A percentile compares a stretch with the other conserved stretches of the same genome.
phyloP scores from a whole-genome alignment of 2,113 vertebrate species.

The Barnardius zonarius region DNA sequence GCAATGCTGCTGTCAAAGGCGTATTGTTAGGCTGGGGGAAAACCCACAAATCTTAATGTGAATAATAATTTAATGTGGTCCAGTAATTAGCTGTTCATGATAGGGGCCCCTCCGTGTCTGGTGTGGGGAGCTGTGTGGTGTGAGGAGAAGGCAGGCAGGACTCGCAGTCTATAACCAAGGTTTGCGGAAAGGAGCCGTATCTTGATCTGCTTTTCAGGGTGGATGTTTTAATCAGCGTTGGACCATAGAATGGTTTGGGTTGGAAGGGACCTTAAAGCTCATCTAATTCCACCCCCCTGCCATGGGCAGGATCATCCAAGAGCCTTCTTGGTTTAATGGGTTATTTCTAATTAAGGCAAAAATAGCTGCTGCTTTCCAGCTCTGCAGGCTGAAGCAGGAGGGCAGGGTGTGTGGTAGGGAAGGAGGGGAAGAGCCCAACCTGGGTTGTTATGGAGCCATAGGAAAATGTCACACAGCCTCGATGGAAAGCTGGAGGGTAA shows the following conservation, averaged over 20 bases:
- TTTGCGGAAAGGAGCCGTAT: neutral
- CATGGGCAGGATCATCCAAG: neutral
- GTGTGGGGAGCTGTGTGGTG: neutral
- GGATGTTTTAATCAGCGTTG: accelerated
- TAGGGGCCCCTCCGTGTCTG: neutral
- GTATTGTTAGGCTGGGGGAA: slow-evolving; percentile 24
- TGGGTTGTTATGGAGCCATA: neutral
- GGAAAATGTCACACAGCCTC: neutral
- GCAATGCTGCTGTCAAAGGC: slow-evolving; percentile 32
- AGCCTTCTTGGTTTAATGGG: neutral
- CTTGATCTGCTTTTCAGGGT: neutral
- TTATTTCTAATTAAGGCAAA: neutral
- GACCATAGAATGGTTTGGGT: neutral
- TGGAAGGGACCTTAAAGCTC: neutral
- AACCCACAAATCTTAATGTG: slow-evolving; percentile 43
- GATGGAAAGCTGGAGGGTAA: accelerated
- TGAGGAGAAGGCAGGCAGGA: neutral
- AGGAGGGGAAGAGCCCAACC: neutral
- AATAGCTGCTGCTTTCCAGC: neutral
- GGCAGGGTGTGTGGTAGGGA: neutral
- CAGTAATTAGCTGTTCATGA: neutral
- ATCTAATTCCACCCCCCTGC: neutral
- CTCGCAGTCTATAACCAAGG: neutral
- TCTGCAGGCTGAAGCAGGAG: neutral
- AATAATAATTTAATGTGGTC: slow-evolving; percentile 46